Evolutionary conservation across 1,140 invertebrate genomes (phyloP).

Genomic region (Vanessa atalanta): DNA sequence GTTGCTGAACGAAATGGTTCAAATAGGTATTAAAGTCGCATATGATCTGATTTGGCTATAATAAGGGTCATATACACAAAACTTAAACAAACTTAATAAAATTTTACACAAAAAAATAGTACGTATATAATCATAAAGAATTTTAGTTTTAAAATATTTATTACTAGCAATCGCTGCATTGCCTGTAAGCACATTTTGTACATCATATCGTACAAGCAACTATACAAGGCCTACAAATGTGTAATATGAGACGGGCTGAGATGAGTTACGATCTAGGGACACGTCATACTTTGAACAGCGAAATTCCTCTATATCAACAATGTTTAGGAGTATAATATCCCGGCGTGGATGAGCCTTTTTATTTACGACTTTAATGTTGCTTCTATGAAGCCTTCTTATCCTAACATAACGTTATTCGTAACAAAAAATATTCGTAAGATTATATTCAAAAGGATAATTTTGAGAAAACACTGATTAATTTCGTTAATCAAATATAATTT

Average conservation of each 20-base stretch:
- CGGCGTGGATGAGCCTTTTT: constrained; percentile 28
- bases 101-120: too few species aligned
- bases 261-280: constrained; percentile 63
- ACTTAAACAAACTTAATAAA: too few species aligned
- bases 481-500: neutral
- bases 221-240: constrained; percentile 28
- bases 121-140: too few species aligned
- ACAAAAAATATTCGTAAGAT: constrained; percentile 2
- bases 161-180: too few species aligned
- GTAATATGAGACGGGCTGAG: constrained; percentile 39
- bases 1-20: too few species aligned
- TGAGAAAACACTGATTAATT: neutral
- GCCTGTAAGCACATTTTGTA: neutral
- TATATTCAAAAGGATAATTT: neutral
- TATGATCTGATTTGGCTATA: too few species aligned
- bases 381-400: constrained; percentile 12
- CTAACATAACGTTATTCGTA: neutral
- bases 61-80: too few species aligned
- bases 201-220: constrained; percentile 9
- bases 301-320: constrained; percentile 61
- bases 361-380: constrained; percentile 28
- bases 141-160: too few species aligned
- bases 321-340: constrained; percentile 53
- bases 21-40: too few species aligned
- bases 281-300: constrained; percentile 50